Evolutionary conservation across 2,797 vertebrate genomes (phyloP).

Genomic region (Coregonus suidteri): DNA sequence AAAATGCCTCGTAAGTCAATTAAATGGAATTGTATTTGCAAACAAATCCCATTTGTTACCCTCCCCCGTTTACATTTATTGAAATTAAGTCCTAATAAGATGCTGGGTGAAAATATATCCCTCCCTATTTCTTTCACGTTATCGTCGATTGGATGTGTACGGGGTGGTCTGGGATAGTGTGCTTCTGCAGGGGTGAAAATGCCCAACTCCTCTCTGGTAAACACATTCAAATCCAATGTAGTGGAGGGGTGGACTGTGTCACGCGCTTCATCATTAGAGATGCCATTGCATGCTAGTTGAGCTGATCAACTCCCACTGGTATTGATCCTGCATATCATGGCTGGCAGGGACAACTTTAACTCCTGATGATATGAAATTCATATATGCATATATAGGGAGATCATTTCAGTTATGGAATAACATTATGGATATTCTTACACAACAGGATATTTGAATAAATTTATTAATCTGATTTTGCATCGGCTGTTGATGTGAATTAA

Average conservation of each 20-base stretch:
- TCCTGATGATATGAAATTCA: background rate
- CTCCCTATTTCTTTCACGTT: background rate
- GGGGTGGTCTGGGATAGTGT: background rate
- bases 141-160: background rate
- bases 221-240: slow-evolving; percentile 19
- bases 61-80: background rate
- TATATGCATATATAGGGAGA: background rate
- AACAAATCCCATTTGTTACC: background rate
- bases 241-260: background rate
- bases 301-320: background rate
- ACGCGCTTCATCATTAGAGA: background rate
- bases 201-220: background rate
- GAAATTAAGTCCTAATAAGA: background rate
- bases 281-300: background rate
- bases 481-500: background rate
- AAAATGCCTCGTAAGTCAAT: background rate
- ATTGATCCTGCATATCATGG: background rate
- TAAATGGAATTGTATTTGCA: too few species aligned
- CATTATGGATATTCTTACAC: background rate
- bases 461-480: background rate
- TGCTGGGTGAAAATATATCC: background rate
- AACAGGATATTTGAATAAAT: slow-evolving; percentile 1
- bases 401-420: background rate
- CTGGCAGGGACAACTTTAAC: background rate
- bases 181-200: background rate